Evolutionary conservation across 2,888 invertebrate species (phyloP).

Genomic region (Enoplolaimus lenunculus): DNA sequence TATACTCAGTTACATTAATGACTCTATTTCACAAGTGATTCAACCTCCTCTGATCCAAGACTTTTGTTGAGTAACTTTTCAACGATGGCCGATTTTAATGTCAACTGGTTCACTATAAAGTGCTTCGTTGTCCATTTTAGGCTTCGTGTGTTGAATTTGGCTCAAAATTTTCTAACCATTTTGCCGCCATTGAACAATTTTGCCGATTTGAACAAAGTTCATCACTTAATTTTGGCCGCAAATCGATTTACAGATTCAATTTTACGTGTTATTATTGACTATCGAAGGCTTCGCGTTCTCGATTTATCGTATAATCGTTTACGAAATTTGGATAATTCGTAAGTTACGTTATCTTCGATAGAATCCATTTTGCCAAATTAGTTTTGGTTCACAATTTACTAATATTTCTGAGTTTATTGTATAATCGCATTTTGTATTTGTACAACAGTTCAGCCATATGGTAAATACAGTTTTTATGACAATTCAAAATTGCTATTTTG

Average conservation of each 20-base stretch:
- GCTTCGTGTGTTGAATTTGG: slow-evolving; percentile 42
- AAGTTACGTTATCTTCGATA: slow-evolving; percentile 14
- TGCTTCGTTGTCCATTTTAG: slow-evolving; percentile 35
- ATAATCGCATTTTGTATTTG: too few relatives aligned
- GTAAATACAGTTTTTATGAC: too few relatives aligned
- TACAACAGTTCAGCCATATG: too few relatives aligned
- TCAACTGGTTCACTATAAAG: too few relatives aligned
- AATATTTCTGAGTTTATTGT: too few relatives aligned
- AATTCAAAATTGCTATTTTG: too few relatives aligned
- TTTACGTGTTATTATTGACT: slow-evolving; percentile 38
- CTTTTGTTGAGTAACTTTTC: background rate
- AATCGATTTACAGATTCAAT: slow-evolving; percentile 42
- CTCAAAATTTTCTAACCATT: slow-evolving; percentile 37
- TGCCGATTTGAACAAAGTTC: slow-evolving; percentile 42
- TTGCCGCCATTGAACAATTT: slow-evolving; percentile 40
- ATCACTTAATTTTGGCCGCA: slow-evolving; percentile 42
- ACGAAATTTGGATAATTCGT: slow-evolving; percentile 43
- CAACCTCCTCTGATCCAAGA: too few relatives aligned
- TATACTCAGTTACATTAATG: background rate
- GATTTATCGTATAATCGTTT: slow-evolving; percentile 44
- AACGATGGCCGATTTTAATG: too few relatives aligned
- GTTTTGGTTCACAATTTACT: too few relatives aligned
- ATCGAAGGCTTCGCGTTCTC: slow-evolving; percentile 41
- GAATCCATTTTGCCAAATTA: too few relatives aligned
- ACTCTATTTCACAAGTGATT: background rate